A percentile compares a stretch with the other conserved stretches of the same genome.
phyloP scores from a whole-genome alignment of 1,140 invertebrate species.

The Drosophila littoralis region DNA sequence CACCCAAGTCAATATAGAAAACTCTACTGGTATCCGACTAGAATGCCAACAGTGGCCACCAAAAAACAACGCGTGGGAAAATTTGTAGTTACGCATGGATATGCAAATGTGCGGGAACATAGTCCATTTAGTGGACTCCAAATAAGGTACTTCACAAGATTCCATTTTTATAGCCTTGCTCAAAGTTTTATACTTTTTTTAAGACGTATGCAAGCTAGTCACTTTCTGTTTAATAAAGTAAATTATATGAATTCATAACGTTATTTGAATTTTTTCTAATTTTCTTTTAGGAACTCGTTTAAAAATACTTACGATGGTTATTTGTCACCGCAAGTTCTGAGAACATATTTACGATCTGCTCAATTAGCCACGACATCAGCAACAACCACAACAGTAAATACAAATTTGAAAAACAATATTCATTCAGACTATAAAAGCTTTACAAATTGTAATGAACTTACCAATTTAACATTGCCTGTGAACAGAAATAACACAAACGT shows the following conservation, averaged over 20 bases:
- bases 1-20: slow-evolving; percentile 16
- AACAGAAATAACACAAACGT: neutral
- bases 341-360: slow-evolving; percentile 7
- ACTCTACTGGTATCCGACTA: slow-evolving; percentile 26
- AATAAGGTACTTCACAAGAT: slow-evolving; percentile 7
- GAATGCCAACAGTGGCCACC: slow-evolving; percentile 3
- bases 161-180: no score
- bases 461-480: neutral
- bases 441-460: neutral
- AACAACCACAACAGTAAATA: neutral
- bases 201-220: no score
- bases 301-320: slow-evolving; percentile 9
- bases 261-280: neutral
- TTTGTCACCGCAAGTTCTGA: slow-evolving; percentile 4
- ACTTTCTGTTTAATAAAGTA: no score
- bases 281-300: slow-evolving; percentile 13
- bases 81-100: slow-evolving; percentile 15
- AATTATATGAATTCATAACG: no score
- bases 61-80: slow-evolving; percentile 25
- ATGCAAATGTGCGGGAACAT: slow-evolving; percentile 8
- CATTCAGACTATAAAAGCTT: neutral
- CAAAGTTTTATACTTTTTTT: no score
- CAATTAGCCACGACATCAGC: neutral
- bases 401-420: neutral
- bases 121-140: slow-evolving; percentile 1